Evolutionary conservation across 2,113 vertebrate species (phyloP).

Genomic region (Urocitellus parryii): DNA sequence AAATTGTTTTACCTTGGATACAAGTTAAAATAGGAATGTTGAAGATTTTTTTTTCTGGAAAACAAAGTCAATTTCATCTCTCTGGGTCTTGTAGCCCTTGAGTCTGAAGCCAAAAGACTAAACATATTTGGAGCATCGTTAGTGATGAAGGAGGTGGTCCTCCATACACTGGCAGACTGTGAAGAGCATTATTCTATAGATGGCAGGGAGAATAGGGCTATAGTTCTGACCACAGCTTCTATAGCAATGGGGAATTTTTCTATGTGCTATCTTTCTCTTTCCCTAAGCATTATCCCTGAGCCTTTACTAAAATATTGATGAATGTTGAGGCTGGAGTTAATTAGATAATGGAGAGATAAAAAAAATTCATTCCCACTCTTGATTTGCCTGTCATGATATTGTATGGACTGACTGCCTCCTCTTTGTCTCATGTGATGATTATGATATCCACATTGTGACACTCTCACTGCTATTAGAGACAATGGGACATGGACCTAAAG

Average conservation of each 20-base stretch:
- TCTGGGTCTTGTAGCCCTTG: neutral
- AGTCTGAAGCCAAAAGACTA: neutral
- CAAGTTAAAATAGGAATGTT: neutral
- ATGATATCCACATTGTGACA: neutral
- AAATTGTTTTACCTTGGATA: neutral
- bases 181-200: neutral
- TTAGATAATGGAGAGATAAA: neutral
- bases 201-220: neutral
- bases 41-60: neutral
- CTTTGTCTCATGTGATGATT: neutral
- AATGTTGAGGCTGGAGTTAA: neutral
- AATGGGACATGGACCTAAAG: neutral
- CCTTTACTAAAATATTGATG: neutral
- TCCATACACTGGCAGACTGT: neutral
- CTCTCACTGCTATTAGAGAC: neutral
- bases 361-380: neutral
- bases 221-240: neutral
- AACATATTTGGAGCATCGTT: neutral
- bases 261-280: neutral
- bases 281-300: neutral
- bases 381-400: neutral
- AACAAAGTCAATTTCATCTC: neutral
- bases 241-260: neutral
- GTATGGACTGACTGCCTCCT: neutral
- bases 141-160: neutral